Evolutionary conservation across 92 coral and sea anemone species (phyloP).

Genomic region (Parazoanthus atlanticus): DNA sequence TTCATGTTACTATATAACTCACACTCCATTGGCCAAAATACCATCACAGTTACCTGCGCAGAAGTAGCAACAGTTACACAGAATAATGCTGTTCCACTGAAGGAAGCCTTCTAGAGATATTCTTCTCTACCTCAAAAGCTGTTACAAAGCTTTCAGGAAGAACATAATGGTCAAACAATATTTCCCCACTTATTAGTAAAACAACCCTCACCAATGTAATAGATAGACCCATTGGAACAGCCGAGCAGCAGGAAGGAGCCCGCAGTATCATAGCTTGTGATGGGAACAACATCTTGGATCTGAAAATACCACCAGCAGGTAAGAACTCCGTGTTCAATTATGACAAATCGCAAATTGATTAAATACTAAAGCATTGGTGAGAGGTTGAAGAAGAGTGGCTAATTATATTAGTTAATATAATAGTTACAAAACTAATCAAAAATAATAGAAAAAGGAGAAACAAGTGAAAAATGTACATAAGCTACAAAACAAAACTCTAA

Average conservation of each 20-base stretch:
- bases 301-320: constrained; percentile 26
- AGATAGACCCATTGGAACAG: constrained; percentile 97
- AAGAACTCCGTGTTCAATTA: not conserved
- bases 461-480: no score
- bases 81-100: no score
- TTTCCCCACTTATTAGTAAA: not conserved
- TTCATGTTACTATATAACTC: no score
- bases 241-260: constrained; percentile 95
- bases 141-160: not conserved
- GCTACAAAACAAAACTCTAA: no score
- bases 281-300: constrained; percentile 98
- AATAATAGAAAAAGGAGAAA: no score
- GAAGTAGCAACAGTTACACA: no score
- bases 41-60: no score
- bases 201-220: constrained; percentile 84
- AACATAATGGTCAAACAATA: not conserved
- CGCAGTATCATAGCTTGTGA: constrained; percentile 97
- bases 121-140: not conserved
- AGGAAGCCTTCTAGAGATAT: not conserved
- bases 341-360: not conserved
- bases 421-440: no score
- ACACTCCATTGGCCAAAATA: no score
- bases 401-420: no score
- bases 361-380: not conserved
- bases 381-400: no score